Base-by-base conservation (phyloP, 1,140 invertebrate genomes). In the Brachystomella parvula region DNA sequence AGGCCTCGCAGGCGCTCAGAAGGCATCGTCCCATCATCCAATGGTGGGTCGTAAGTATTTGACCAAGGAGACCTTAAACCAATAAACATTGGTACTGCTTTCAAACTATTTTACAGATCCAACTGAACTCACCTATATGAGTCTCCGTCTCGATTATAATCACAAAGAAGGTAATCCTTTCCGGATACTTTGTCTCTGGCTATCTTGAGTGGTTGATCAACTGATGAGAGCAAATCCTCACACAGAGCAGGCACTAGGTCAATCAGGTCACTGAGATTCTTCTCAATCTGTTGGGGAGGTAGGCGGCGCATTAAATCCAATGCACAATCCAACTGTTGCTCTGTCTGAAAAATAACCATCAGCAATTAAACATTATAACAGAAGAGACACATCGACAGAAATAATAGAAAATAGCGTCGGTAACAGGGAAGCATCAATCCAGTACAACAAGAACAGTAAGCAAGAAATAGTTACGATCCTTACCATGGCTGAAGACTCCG, bases 121-220 rank as follows among this genome's bases (percentile, higher is more conserved):
- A 32, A 64, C 17, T 29, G 29, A 32, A 56, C 64, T 70, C 75
- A 90, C 89, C 90, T 88, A 79, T 99, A 99, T 19, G 96, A 99
- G 80, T 99, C 96, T 28, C 95, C 96, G 81, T 99, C 96, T 76
- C 97, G 85, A 79, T 98, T 99, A 76, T 99, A 99, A 82, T 99
- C 97, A 81, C 97, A 99, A 2, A 99, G 80, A 61, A 99, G 82
- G 81, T 98, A 99, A 79, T 99, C 96, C 79, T 94, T 96, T 32
- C 95, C 94, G 66, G 87, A 87, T 74, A 87, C 87, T 76, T 92
- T 92, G 78, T 99, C 96, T 78, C 93, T 86, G 63, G 94, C 93
- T 74, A 99, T 94, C 83, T 99, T 98, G 59, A 99, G 80, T 15
- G 96, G 96, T 79, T 99, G 96, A 80, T 99, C 96, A 29, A 99